These are phyloP conservation scores for Chloroclysta siterata DNA, from an alignment of 2,888 invertebrate species.

Conservation along the genomic window DNA sequence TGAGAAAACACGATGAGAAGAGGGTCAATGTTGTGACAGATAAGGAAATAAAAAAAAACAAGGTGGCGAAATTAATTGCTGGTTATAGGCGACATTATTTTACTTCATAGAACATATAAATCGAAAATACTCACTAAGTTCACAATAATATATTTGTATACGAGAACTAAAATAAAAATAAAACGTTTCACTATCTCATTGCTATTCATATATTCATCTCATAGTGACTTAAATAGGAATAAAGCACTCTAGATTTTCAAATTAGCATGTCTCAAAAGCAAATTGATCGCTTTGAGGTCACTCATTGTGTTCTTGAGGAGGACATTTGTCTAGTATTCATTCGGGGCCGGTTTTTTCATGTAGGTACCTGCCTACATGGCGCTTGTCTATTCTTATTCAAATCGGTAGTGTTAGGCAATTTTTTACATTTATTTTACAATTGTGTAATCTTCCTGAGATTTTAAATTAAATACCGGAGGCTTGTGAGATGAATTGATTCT, in stretches of 20 bases:
- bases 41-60: not conserved
- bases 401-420: constrained; percentile 79
- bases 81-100: not conserved
- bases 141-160: not conserved
- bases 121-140: not conserved
- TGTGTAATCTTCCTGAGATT: constrained; percentile 68
- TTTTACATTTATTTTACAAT: constrained; percentile 76
- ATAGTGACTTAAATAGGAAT: constrained; percentile 59
- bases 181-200: constrained; percentile 37
- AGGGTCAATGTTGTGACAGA: not conserved
- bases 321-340: constrained; percentile 81
- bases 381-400: constrained; percentile 83
- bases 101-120: not conserved
- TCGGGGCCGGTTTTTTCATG: constrained; percentile 81
- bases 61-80: not conserved
- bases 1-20: not conserved
- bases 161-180: constrained; percentile 3
- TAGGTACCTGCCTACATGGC: constrained; percentile 81
- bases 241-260: constrained; percentile 69
- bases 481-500: constrained; percentile 65
- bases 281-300: constrained; percentile 74
- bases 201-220: constrained; percentile 60
- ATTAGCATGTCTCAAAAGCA: constrained; percentile 78
- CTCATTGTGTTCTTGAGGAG: constrained; percentile 74
- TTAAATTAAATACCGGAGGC: constrained; percentile 62